Conservation (phyloP, 2,113 vertebrate species). For the Gnathonemus longibarbis region DNA sequence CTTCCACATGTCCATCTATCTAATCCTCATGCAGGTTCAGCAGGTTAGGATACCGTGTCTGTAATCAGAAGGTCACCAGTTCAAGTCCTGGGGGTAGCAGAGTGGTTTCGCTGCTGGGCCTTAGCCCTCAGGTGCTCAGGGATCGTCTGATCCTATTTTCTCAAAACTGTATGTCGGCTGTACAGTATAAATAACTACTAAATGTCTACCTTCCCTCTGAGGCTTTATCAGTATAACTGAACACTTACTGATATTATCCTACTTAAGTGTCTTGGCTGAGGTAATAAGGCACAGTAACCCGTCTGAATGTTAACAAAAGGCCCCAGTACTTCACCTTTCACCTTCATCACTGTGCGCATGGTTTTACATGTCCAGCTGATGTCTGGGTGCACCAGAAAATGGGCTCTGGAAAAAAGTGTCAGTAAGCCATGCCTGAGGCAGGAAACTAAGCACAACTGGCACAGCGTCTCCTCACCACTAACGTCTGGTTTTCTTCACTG, state of each 20-base stretch:
- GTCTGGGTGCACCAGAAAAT: not conserved
- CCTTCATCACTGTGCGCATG: not conserved
- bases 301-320: not conserved
- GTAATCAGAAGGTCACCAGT: not conserved
- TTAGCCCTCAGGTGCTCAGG: not conserved
- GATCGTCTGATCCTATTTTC: not conserved
- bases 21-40: not conserved
- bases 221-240: not conserved
- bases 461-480: not conserved
- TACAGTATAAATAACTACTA: not conserved
- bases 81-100: not conserved
- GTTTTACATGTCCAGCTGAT: not conserved
- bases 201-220: not conserved
- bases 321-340: not conserved
- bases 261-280: not conserved
- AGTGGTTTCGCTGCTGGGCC: not conserved
- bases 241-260: not conserved
- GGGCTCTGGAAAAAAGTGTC: not conserved
- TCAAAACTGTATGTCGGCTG: not conserved
- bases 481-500: constrained; percentile 60
- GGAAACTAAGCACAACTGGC: not conserved
- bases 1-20: not conserved
- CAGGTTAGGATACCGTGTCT: not conserved
- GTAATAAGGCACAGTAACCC: not conserved
- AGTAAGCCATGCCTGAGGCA: not conserved